These are phyloP conservation scores for Hesperia comma DNA, from an alignment of 2,888 invertebrate species.

Conservation along the genomic window DNA sequence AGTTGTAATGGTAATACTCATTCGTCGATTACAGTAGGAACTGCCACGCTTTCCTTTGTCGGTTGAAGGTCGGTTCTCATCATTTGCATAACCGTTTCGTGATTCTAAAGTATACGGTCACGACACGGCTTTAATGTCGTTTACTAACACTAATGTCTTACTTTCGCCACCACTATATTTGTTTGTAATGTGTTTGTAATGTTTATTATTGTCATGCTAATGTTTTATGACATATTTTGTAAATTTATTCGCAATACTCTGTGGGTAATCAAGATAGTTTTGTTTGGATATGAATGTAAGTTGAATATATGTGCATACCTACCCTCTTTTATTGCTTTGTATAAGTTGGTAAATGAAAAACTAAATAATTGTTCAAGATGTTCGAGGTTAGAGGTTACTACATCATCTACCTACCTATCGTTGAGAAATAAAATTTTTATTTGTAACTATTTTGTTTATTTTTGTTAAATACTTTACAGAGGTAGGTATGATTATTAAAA, in stretches of 20 bases:
- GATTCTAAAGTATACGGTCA: conserved; percentile 62
- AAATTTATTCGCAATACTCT: conserved; percentile 11
- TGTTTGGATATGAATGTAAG: neutral
- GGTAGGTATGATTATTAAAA: too few relatives aligned
- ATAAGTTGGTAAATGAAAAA: too few relatives aligned
- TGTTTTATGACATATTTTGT: conserved; percentile 24
- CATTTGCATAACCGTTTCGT: conserved; percentile 64
- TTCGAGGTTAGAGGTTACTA: too few relatives aligned
- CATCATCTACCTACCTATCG: too few relatives aligned
- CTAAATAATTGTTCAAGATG: too few relatives aligned
- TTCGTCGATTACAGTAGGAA: conserved; percentile 35
- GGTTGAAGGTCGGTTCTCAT: conserved; percentile 68
- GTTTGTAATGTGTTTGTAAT: conserved; percentile 42
- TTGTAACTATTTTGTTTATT: too few relatives aligned
- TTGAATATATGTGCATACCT: neutral
- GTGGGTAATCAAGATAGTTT: conserved; percentile 10
- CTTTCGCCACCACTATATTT: conserved; percentile 46
- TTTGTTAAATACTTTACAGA: too few relatives aligned
- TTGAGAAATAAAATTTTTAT: too few relatives aligned
- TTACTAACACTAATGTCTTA: conserved; percentile 49
- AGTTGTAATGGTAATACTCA: conserved; percentile 30
- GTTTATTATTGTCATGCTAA: conserved; percentile 41
- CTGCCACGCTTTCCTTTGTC: conserved; percentile 51
- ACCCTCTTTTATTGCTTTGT: too few relatives aligned
- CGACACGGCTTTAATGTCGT: conserved; percentile 58